These are phyloP conservation scores for rat (Rattus norvegicus) DNA, from an alignment of 2,113 vertebrate species.

Conservation along the genomic window GRCr8 NC_086028.1:46233501-46234000, in stretches of 20 bases:
- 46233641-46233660: not conserved
- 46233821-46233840: not conserved
- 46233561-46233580: not conserved
- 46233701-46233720: not conserved
- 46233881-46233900: not conserved
- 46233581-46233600: not conserved
- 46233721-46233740: not conserved
- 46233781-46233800: too few species aligned
- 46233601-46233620: not conserved
- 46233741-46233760: not conserved
- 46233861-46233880: rapidly evolving
- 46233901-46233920: not conserved
- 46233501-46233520: not conserved
- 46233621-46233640: too few species aligned
- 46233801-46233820: not conserved
- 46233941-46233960: not conserved
- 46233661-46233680: not conserved
- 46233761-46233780: not conserved
- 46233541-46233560: not conserved
- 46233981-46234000: not conserved
- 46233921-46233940: not conserved
- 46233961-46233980: not conserved
- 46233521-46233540: not conserved
- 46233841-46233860: not conserved
- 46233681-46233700: not conserved